These are phyloP conservation scores for Ashinkailepas kermadecensis DNA, from an alignment of 2,888 invertebrate species.

Conservation along the genomic window DNA sequence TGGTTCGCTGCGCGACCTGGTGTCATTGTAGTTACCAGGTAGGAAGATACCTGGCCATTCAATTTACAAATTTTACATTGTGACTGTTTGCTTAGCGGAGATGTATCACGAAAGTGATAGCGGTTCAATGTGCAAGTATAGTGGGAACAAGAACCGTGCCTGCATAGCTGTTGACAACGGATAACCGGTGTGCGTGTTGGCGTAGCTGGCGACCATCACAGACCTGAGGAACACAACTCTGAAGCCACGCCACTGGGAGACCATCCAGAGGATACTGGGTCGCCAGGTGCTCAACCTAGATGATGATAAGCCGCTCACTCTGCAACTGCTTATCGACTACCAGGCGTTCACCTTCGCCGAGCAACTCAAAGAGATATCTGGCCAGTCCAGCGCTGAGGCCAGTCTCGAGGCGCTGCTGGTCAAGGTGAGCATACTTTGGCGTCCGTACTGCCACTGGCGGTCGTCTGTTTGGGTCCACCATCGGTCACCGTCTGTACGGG, in stretches of 20 bases:
- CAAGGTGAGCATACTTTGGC: neutral
- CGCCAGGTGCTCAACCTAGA: slow-evolving; percentile 42
- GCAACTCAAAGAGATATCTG: neutral
- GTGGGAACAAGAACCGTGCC: too few species aligned
- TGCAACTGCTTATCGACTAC: slow-evolving; percentile 16
- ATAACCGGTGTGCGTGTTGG: neutral
- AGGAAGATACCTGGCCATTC: too few species aligned
- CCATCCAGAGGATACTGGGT: neutral
- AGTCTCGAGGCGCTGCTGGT: neutral
- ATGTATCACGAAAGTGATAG: too few species aligned
- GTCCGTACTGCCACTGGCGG: too few species aligned
- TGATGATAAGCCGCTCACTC: slow-evolving; percentile 41
- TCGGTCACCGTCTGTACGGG: slow-evolving; percentile 18
- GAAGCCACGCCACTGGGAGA: neutral
- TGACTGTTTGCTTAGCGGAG: too few species aligned
- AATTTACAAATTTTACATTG: too few species aligned
- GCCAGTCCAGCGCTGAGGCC: slow-evolving; percentile 16
- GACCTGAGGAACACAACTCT: neutral
- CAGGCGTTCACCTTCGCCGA: neutral
- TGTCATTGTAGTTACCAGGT: too few species aligned
- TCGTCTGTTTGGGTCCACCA: neutral
- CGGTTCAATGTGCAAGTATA: too few species aligned
- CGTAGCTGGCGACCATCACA: slow-evolving; percentile 36
- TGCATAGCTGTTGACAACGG: too few species aligned
- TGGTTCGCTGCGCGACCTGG: too few species aligned